Base-by-base conservation (phyloP, 2,888 invertebrate species). In the Julus scandinavius region DNA sequence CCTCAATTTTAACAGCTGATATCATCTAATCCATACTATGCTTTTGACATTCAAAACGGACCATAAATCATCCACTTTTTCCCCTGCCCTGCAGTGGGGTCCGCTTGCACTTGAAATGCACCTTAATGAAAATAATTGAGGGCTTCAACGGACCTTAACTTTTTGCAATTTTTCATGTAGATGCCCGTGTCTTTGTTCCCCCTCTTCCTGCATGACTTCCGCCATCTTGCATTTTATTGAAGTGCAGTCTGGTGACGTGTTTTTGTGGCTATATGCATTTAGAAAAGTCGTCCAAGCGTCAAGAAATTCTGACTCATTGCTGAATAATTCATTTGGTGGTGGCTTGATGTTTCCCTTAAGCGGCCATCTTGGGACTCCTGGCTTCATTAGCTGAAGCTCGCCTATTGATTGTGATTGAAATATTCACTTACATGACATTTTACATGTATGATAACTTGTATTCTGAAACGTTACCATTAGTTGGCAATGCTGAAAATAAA, bases 71-170 rank as follows among this genome's bases (percentile, higher is more conserved):
- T 20, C 1, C 63, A 5, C 20, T 63, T 63, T 63, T 63, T 63
- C 5, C 63, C 63, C 63, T 20, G 63, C 9, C 5, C 63, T 54
- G 54, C 63, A 63, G 49, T 58, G 20, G 63, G 63, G 20, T 20
- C 63, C 63, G n/a, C 63, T 29, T 63, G 63, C 63, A 63, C 63
- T 63, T 63, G 63, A 63, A 63, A 63, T 63, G 63, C 63, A 63
- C 63, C 63, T 63, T 63, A 63, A 63, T 63, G 63, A 63, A 63
- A 63, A 63, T 63, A 63, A 63, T 63, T 63, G 63, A 63, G 63
- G 63, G 63, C 20, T 63, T 20, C 63, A 63, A 13, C 63, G 20
- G 63, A 63, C 58, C 58, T 58, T 58, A 58, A 17, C 58, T 58
- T 58, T 58, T 11, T 15, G 58, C 63, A 63, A 63, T 63, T 63